Base-by-base conservation (phyloP, 2,113 vertebrate genomes). In the Mesocricetus auratus region DNA sequence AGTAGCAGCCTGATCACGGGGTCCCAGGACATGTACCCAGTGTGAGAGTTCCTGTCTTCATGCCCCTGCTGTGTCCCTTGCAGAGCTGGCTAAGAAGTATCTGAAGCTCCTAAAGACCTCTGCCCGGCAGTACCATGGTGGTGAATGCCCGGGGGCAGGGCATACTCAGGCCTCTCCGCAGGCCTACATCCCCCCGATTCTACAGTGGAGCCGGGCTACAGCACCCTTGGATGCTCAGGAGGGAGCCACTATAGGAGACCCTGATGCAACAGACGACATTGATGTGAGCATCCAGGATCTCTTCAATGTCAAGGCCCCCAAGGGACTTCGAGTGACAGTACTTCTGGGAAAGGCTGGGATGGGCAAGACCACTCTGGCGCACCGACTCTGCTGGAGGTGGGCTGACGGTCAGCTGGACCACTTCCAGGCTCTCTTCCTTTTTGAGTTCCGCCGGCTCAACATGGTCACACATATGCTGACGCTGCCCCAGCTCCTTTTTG, bases 361-460 rank as follows among this genome's bases (percentile, higher is more conserved):
- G 94, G 99, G 99, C 86, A 99, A 99, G 98, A 99, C 99, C 58
- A 97, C 98, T 39, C 97, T 99, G 15, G 98, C 98, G 96, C 98
- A 98, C 62, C 86, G 97, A 93, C 98, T 99, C 26, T 98, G 98
- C 95, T 98, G 98, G 81, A 98, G 98, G 47, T 99, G 99, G 99
- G 99, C 99, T 3, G 89, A 94, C 36, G 99, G 98, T 15, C 96
- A 97, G 26, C 96, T 99, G 3, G 98, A 98, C n/a, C 97, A 98
- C 53, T 99, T 99, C 86, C 96, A 97, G 79, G 98, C 99, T 42
- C 97, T 99, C 39, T 99, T 99, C 90, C 97, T 99, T n/a, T 99
- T 99, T 36, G 99, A 99, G 97, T 99, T 99, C 96, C 98, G 99
- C 78, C 99, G 99, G 92, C 99, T 99, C 81, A 99, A 99, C 91